phyloP scores from a whole-genome alignment of 64 coral and sea anemone genomes.

The Orbicella faveolata region DNA sequence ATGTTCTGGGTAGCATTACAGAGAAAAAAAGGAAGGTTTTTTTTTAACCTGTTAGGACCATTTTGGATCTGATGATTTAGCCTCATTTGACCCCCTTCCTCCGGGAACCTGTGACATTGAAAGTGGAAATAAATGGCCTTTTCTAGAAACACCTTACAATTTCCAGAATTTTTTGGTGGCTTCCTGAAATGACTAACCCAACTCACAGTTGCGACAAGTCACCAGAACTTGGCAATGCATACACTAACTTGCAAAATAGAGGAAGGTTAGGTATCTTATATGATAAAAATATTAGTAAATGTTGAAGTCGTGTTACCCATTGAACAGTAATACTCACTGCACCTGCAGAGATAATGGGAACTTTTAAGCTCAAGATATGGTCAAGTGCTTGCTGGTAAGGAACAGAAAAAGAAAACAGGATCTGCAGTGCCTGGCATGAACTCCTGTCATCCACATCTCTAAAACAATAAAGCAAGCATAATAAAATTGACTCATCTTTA shows the following conservation, averaged over 20 bases:
- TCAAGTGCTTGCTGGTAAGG: slow-evolving; percentile 68
- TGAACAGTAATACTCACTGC: slow-evolving; percentile 75
- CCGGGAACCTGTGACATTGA: too few relatives aligned
- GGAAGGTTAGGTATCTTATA: neutral
- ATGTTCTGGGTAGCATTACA: too few relatives aligned
- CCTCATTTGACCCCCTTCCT: too few relatives aligned
- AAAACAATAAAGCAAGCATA: neutral
- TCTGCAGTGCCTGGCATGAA: slow-evolving; percentile 86
- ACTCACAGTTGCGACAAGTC: too few relatives aligned
- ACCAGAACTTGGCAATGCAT: too few relatives aligned
- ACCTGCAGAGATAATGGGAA: slow-evolving; percentile 80
- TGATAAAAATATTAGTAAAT: neutral
- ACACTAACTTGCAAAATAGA: neutral
- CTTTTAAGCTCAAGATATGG: slow-evolving; percentile 46
- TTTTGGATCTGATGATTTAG: too few relatives aligned
- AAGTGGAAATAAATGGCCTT: too few relatives aligned
- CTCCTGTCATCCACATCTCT: slow-evolving; percentile 83
- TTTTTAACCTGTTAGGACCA: too few relatives aligned
- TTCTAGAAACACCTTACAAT: too few relatives aligned
- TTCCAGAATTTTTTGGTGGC: too few relatives aligned
- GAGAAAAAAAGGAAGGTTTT: too few relatives aligned
- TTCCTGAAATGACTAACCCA: too few relatives aligned
- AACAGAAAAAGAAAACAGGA: slow-evolving; percentile 90
- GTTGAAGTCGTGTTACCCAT: neutral
- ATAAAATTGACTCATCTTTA: neutral